Conservation (phyloP, 2,888 invertebrate genomes). For the Heliconius ethilla region DNA sequence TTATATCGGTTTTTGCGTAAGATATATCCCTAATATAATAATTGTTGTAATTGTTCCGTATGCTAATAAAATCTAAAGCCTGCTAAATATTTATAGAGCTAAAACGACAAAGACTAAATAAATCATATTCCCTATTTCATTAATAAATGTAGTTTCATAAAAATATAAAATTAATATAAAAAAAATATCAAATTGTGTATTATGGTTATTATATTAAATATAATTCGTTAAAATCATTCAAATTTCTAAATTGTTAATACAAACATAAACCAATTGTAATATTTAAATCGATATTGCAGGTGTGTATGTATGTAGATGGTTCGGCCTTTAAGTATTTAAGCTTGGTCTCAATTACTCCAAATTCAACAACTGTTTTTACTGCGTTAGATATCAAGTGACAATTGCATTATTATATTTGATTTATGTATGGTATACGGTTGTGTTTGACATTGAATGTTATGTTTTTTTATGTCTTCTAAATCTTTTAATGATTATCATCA, state of each 20-base stretch:
- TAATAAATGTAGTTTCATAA: constrained; percentile 33
- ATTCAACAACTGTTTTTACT: constrained; percentile 30
- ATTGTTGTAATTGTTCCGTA: constrained; percentile 40
- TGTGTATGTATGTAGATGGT: constrained; percentile 42
- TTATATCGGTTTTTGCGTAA: constrained; percentile 44
- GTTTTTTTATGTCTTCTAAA: no score
- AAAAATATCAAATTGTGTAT: constrained; percentile 42
- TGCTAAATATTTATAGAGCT: constrained; percentile 40
- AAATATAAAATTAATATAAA: constrained; percentile 28
- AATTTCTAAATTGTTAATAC: constrained; percentile 21
- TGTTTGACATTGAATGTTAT: no score
- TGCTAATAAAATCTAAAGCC: constrained; percentile 39
- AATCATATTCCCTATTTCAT: constrained; percentile 33
- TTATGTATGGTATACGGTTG: background rate
- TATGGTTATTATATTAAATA: constrained; percentile 20
- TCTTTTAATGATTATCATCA: background rate
- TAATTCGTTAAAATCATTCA: constrained; percentile 14
- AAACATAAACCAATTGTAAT: constrained; percentile 40
- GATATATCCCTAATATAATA: constrained; percentile 35
- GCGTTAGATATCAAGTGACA: background rate
- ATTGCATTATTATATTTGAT: background rate
- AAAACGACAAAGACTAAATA: constrained; percentile 40
- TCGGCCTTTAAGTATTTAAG: constrained; percentile 67
- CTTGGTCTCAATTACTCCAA: constrained; percentile 69
- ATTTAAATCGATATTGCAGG: constrained; percentile 38